These are phyloP conservation scores for roundworm (Caenorhabditis elegans) DNA, from an alignment of 1,140 invertebrate species.

Conservation along the genomic window DNA sequence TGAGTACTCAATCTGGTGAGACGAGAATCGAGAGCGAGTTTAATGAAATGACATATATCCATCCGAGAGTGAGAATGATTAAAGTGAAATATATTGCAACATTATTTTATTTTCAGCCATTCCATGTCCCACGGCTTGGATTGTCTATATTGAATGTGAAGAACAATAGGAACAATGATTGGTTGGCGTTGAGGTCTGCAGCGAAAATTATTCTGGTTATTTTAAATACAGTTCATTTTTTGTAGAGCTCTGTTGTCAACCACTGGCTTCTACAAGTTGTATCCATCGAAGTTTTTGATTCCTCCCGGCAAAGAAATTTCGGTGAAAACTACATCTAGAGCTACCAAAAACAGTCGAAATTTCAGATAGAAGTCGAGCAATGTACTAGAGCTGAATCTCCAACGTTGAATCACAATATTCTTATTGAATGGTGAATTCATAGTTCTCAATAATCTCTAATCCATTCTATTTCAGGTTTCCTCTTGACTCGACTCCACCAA, in stretches of 20 bases:
- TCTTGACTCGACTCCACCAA: not conserved
- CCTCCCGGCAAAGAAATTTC: conserved; percentile 5
- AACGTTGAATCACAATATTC: not conserved
- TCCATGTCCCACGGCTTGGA: not conserved
- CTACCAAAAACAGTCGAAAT: too few species aligned
- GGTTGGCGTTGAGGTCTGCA: not conserved
- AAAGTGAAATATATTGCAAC: not conserved
- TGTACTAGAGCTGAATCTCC: not conserved
- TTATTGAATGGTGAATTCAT: not conserved
- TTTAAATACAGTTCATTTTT: not conserved
- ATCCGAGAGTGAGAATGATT: not conserved
- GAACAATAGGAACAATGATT: not conserved
- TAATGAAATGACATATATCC: not conserved
- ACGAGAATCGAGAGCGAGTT: not conserved
- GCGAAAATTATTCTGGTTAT: too few species aligned
- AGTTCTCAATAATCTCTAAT: not conserved
- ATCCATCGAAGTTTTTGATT: not conserved
- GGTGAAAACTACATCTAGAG: not conserved
- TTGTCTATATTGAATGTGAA: not conserved
- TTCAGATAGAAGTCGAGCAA: conserved; percentile 1
- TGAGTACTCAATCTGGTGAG: not conserved
- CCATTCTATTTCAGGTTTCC: not conserved
- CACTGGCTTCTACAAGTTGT: conserved; percentile 11
- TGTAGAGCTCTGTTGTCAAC: not conserved
- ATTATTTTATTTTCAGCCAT: not conserved